A percentile compares a stretch with the other conserved stretches of the same genome.
Conservation (phyloP, 2,888 invertebrate species). For the Rhimphoctona megacephalus region DNA sequence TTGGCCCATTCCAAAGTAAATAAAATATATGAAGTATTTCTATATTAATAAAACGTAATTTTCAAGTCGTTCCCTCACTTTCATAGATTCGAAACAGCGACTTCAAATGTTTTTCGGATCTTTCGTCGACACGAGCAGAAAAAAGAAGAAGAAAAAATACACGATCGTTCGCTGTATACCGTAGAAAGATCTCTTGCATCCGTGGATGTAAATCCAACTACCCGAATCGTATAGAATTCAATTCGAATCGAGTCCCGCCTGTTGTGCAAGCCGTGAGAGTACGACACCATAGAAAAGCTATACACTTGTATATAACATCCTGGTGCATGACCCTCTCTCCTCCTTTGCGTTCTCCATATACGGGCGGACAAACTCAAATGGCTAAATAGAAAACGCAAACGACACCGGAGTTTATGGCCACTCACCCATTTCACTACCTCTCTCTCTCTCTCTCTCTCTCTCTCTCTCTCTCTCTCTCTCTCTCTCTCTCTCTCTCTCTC, state of each 20-base stretch:
- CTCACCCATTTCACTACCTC: slow-evolving; percentile 75
- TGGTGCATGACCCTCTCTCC: slow-evolving; percentile 25
- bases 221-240: slow-evolving; percentile 78
- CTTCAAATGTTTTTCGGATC: slow-evolving; percentile 51
- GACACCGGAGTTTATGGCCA: slow-evolving; percentile 81
- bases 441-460: slow-evolving; percentile 65
- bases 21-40: slow-evolving; percentile 7
- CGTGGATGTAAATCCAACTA: slow-evolving; percentile 76
- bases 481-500: slow-evolving; percentile 67
- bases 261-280: slow-evolving; percentile 66
- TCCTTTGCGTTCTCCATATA: slow-evolving; percentile 34
- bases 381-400: slow-evolving; percentile 84
- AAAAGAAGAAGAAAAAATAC: slow-evolving; percentile 7
- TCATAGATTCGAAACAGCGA: slow-evolving; percentile 21
- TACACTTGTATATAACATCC: slow-evolving; percentile 32
- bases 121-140: slow-evolving; percentile 37
- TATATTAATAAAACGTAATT: slow-evolving; percentile 2
- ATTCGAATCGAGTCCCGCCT: slow-evolving; percentile 75
- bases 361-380: slow-evolving; percentile 78
- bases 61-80: background rate
- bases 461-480: slow-evolving; percentile 65
- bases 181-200: slow-evolving; percentile 48
- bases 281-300: slow-evolving; percentile 70
- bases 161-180: slow-evolving; percentile 47
- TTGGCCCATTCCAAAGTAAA: background rate